Evolutionary conservation across 2,888 invertebrate species (phyloP).

Genomic region (Heliconius hortense): DNA sequence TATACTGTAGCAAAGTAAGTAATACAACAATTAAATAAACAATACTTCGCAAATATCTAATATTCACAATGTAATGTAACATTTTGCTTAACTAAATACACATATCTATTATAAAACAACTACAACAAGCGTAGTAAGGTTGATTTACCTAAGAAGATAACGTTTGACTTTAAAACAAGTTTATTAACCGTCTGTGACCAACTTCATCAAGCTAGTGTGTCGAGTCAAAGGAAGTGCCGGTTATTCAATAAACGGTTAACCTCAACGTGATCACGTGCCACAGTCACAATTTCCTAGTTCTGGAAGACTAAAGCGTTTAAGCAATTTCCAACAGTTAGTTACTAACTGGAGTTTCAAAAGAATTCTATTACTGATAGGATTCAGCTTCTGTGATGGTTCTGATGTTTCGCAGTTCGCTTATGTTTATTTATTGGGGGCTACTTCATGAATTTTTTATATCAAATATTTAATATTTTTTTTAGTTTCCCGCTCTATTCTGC

Average conservation of each 20-base stretch:
- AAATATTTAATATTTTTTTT: too few relatives aligned
- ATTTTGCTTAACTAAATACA: background rate
- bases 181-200: slow-evolving; percentile 23
- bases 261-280: slow-evolving; percentile 27
- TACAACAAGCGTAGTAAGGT: background rate
- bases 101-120: background rate
- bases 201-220: slow-evolving; percentile 23
- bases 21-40: too few relatives aligned
- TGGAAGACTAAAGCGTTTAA: slow-evolving; percentile 26
- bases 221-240: slow-evolving; percentile 26
- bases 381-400: background rate
- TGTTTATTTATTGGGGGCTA: background rate
- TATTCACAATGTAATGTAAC: too few relatives aligned
- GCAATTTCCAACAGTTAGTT: slow-evolving; percentile 22
- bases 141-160: background rate
- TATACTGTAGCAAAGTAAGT: too few relatives aligned
- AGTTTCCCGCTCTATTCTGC: too few relatives aligned
- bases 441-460: background rate
- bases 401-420: background rate
- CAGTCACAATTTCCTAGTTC: slow-evolving; percentile 26
- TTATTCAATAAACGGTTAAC: slow-evolving; percentile 32
- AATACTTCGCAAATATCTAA: too few relatives aligned
- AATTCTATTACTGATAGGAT: slow-evolving; percentile 6
- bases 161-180: slow-evolving; percentile 16
- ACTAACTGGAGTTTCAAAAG: slow-evolving; percentile 18